Percentiles rank a stretch among this genome's conserved stretches.
Conservation (phyloP, 2,797 vertebrate species). For the Cephalopachus bancanus region DNA sequence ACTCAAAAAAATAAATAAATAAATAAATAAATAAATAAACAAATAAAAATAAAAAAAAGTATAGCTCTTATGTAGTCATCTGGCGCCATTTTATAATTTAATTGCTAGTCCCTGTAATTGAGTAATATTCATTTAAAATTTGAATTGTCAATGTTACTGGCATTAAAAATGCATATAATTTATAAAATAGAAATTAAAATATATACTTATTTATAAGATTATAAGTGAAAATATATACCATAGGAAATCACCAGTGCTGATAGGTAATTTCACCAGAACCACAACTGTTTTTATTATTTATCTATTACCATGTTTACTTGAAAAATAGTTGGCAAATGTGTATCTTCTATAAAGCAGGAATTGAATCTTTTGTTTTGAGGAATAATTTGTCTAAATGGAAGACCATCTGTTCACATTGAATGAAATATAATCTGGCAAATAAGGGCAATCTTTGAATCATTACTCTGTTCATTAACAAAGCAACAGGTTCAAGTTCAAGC, state of each 20-base stretch:
- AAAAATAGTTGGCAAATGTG: conserved; percentile 15
- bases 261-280: conserved; percentile 2
- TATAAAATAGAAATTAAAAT: conserved; percentile 25
- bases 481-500: conserved; percentile 50
- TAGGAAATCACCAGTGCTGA: not conserved
- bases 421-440: conserved; percentile 53
- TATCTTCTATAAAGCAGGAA: conserved; percentile 26
- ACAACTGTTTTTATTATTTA: conserved; percentile 18
- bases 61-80: conserved; percentile 14
- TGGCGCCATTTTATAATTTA: conserved; percentile 54
- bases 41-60: not conserved
- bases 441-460: conserved; percentile 25
- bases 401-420: conserved; percentile 62
- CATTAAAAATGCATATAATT: conserved; percentile 45
- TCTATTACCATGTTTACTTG: not conserved
- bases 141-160: conserved; percentile 35
- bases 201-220: not conserved
- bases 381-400: conserved; percentile 69
- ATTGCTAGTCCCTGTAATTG: conserved; percentile 28
- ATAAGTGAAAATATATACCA: conserved; percentile 7
- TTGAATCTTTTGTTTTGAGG: conserved; percentile 62
- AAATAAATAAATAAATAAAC: no score
- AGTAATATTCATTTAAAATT: conserved; percentile 55
- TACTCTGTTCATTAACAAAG: conserved; percentile 27
- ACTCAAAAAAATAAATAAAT: no score